These are phyloP conservation scores for Pocillopora grandis DNA, from an alignment of 92 coral and sea anemone genomes.

Conservation along the genomic window DNA sequence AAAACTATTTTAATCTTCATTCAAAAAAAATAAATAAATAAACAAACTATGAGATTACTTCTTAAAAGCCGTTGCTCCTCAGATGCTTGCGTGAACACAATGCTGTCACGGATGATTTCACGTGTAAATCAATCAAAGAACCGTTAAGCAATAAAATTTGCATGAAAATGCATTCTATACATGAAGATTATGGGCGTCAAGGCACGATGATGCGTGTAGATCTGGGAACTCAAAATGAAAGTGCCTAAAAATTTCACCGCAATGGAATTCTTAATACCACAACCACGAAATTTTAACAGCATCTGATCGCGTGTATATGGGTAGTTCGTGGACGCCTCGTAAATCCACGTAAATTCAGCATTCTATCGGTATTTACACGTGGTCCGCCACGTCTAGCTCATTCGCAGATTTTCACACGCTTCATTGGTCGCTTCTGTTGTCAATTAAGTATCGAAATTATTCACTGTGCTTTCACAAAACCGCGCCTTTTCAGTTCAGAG, in stretches of 20 bases:
- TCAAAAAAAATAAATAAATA: neutral
- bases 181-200: neutral
- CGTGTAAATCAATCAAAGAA: neutral
- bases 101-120: constrained; percentile 5
- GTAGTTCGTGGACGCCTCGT: too few relatives aligned
- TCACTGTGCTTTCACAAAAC: constrained; percentile 16
- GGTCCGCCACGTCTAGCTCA: neutral
- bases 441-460: constrained; percentile 14
- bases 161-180: constrained; percentile 13
- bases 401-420: constrained; percentile 1
- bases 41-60: neutral
- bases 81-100: neutral
- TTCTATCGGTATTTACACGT: neutral
- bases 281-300: too few relatives aligned
- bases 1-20: neutral
- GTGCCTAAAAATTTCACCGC: too few relatives aligned
- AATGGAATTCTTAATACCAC: too few relatives aligned
- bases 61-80: neutral
- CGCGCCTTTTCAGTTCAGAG: constrained; percentile 21
- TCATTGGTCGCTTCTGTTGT: neutral
- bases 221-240: too few relatives aligned
- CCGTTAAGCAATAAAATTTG: constrained; percentile 13
- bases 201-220: too few relatives aligned
- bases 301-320: too few relatives aligned
- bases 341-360: neutral